Percentiles rank a stretch among this genome's conserved stretches.
Evolutionary conservation across 2,113 vertebrate genomes (phyloP).

Genomic region (Archilochus colubris): DNA sequence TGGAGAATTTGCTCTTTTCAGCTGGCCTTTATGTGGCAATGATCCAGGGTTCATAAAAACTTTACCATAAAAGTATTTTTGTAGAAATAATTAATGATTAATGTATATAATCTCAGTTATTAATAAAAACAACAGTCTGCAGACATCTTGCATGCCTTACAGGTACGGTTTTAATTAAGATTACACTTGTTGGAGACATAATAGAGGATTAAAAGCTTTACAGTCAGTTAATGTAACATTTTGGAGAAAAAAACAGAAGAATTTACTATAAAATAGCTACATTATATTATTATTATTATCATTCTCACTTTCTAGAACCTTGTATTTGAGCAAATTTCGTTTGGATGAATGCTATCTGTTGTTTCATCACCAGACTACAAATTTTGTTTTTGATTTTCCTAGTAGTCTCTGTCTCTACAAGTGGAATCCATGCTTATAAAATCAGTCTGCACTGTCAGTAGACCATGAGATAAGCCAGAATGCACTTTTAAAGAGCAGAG

Average conservation of each 20-base stretch:
- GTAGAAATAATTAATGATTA: background rate
- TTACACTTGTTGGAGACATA: background rate
- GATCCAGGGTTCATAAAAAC: background rate
- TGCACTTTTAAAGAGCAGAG: slow-evolving; percentile 14
- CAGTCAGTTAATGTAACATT: background rate
- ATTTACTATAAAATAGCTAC: background rate
- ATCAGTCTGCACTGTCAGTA: background rate
- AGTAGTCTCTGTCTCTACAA: background rate
- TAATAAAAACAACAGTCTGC: background rate
- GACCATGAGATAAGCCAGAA: background rate
- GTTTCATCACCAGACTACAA: background rate
- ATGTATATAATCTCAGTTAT: background rate
- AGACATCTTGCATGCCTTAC: background rate
- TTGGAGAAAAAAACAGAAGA: background rate
- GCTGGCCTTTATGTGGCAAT: background rate
- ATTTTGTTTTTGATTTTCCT: background rate
- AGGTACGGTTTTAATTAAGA: background rate
- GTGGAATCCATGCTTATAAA: background rate
- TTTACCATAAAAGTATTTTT: background rate
- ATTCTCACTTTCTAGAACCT: background rate
- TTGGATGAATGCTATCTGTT: background rate
- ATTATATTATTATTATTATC: background rate
- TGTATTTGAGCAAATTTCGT: background rate
- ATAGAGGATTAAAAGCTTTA: background rate
- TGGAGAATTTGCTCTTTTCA: background rate